Evolutionary conservation across 1,140 invertebrate species (phyloP).

Genomic region (Camponotus vicinus): DNA sequence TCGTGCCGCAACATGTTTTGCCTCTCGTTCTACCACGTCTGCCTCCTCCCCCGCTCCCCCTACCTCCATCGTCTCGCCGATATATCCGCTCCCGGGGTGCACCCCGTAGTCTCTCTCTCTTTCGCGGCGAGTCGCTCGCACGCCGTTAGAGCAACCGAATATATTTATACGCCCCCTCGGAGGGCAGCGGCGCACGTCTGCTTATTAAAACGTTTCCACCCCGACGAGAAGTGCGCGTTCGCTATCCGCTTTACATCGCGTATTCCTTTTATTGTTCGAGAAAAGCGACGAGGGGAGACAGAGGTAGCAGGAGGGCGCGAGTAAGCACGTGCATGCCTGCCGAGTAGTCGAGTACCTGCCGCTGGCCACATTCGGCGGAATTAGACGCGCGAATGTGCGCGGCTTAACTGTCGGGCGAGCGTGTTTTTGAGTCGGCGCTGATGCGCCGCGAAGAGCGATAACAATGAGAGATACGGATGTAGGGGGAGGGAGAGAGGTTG

Average conservation of each 20-base stretch:
- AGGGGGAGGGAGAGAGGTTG: too few relatives aligned
- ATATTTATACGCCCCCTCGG: conserved; percentile 81
- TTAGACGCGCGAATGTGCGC: conserved; percentile 58
- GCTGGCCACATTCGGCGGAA: conserved; percentile 57
- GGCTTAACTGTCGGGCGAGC: conserved; percentile 67
- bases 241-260: conserved; percentile 29
- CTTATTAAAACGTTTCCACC: conserved; percentile 84
- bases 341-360: conserved; percentile 57
- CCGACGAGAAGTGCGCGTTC: conserved; percentile 49
- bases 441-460: conserved; percentile 60
- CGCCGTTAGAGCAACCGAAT: conserved; percentile 73
- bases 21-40: conserved; percentile 78
- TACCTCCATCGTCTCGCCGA: conserved; percentile 69
- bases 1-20: conserved; percentile 85
- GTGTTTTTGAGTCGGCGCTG: conserved; percentile 60
- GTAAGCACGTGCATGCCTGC: conserved; percentile 63
- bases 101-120: conserved; percentile 45
- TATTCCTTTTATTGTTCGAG: conserved; percentile 64
- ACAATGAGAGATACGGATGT: conserved; percentile 40
- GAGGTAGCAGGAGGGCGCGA: conserved; percentile 18
- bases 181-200: conserved; percentile 74
- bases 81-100: conserved; percentile 63
- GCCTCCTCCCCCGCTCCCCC: conserved; percentile 60
- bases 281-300: not conserved
- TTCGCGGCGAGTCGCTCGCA: not conserved